Base-by-base conservation (phyloP, 2,888 invertebrate species). In the Endomychus coccineus region DNA sequence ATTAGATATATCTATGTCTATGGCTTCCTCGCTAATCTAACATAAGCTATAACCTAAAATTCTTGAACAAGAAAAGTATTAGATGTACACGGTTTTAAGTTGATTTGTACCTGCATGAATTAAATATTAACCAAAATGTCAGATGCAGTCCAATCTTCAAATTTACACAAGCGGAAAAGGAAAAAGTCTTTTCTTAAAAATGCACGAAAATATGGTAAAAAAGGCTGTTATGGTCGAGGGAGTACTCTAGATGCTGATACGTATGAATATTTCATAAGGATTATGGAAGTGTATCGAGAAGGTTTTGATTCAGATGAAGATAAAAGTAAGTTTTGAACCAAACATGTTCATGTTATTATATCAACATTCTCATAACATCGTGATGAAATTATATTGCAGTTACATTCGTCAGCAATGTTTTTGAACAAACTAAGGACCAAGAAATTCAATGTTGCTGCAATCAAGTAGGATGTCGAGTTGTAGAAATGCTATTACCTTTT, bases 371-470 rank as follows among this genome's bases (percentile, higher is more conserved):
- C n/a, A n/a, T n/a, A n/a, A n/a, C n/a, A n/a, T n/a, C n/a, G n/a
- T n/a, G n/a, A n/a, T n/a, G n/a, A n/a, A n/a, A n/a, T n/a, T n/a
- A n/a, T 40, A 24, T 71, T 73, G 16, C 66, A 80, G 79, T 61
- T 36, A 67, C 74, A 1, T 75, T 88, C 55, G 81, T 80, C 0
- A 77, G 80, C 48, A 88, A 87, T 58, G 83, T 86, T 0, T 73
- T 87, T 36, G 78, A 80, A 44, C 74, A 83, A 54, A 83, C 82
- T 0, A 69, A 71, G 43, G 77, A 71, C 0, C 74, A 79, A 43
- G 89, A 89, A 64, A 62, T 85, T 0, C 74, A 82, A 23, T 74
- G 80, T 23, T 74, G 82, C 0, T 78, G 80, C 4, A 90, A 90
- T 65, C 88, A 89, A 63, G 71, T 89, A 0, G 85, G 84, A 0